A percentile compares a stretch with the other conserved stretches of the same genome.
Evolutionary conservation across 64 coral and sea anemone genomes (phyloP).

Genomic region (Pachyseris speciosa): DNA sequence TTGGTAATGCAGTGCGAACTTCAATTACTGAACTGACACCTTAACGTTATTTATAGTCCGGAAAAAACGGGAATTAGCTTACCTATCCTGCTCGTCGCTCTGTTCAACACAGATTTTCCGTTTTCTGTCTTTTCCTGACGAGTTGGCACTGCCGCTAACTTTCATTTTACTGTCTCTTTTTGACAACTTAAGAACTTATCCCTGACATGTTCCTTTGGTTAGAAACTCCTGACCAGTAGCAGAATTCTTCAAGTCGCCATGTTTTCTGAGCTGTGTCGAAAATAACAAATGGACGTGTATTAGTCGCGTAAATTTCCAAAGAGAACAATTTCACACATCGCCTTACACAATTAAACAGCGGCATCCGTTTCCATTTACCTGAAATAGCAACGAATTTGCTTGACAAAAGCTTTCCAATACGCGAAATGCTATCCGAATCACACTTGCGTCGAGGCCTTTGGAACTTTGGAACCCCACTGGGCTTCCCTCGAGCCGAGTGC

Average conservation of each 20-base stretch:
- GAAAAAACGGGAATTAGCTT: neutral
- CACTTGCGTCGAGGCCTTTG: neutral
- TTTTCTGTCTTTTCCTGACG: constrained; percentile 28
- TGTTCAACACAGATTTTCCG: neutral
- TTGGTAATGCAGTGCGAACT: constrained; percentile 31
- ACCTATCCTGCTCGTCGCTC: constrained; percentile 5
- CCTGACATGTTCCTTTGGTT: neutral
- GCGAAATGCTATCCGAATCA: neutral
- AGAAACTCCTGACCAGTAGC: neutral
- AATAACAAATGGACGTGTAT: constrained; percentile 5
- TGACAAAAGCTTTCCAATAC: neutral
- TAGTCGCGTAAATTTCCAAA: neutral
- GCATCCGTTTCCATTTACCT: neutral
- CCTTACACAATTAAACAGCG: neutral
- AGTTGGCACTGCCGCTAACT: neutral
- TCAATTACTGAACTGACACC: constrained; percentile 26
- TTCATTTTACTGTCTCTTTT: constrained; percentile 6
- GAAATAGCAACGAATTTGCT: neutral
- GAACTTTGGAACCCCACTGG: constrained; percentile 32
- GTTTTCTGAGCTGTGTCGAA: constrained; percentile 13
- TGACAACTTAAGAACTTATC: neutral
- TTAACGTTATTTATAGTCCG: neutral
- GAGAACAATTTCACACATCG: neutral
- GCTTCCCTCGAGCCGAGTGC: constrained; percentile 34
- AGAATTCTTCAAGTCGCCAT: constrained; percentile 50